Conservation (phyloP, 2,113 vertebrate genomes). For the Myrmecobius fasciatus region DNA sequence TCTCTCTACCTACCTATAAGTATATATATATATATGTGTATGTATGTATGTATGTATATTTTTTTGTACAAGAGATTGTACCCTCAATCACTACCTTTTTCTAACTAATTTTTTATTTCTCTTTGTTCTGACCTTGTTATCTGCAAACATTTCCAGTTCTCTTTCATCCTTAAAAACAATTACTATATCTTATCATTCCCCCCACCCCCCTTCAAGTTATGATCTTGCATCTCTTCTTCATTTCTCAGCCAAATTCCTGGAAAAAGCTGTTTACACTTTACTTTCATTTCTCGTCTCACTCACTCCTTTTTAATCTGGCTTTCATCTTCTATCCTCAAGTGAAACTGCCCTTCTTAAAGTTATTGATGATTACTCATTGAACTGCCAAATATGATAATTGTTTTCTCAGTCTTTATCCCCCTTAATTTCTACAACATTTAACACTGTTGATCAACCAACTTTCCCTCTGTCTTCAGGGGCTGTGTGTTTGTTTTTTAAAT, state of each 20-base stretch:
- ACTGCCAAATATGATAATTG: background rate
- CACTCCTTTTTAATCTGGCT: background rate
- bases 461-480: background rate
- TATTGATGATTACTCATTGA: background rate
- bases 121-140: background rate
- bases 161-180: background rate
- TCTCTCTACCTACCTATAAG: no score
- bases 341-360: no score
- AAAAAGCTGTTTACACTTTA: background rate
- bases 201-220: background rate
- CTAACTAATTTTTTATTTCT: background rate
- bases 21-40: no score
- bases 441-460: background rate
- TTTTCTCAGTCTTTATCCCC: background rate
- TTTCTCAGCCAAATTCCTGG: background rate
- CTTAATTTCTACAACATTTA: background rate
- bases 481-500: background rate
- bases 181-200: background rate
- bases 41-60: no score
- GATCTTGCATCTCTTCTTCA: background rate
- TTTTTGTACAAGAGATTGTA: no score
- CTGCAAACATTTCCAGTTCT: background rate
- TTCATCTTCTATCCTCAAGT: background rate
- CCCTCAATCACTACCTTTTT: background rate
- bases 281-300: background rate